These are phyloP conservation scores for Cynaeus angustus DNA, from an alignment of 2,888 invertebrate species.

Conservation along the genomic window DNA sequence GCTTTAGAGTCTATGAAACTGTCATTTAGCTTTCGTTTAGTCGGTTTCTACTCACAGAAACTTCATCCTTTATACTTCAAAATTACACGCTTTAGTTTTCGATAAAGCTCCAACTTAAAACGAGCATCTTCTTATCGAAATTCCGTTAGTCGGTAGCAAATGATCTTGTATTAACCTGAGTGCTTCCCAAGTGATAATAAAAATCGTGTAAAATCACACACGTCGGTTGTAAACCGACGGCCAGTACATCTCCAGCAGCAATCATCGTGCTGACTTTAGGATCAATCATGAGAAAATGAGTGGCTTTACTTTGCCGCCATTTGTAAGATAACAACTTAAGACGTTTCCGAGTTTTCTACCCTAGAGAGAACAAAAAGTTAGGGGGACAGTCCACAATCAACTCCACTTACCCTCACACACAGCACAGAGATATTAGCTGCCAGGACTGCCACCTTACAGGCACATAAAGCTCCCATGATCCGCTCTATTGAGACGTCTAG, in stretches of 20 bases:
- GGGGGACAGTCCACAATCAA: constrained; percentile 40
- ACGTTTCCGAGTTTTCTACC: constrained; percentile 21
- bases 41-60: no score
- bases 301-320: constrained; percentile 22
- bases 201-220: constrained; percentile 38
- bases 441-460: constrained; percentile 42
- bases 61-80: constrained; percentile 22
- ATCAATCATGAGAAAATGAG: constrained; percentile 40
- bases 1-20: constrained; percentile 56
- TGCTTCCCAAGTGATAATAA: constrained; percentile 41
- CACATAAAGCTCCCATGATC: constrained; percentile 48
- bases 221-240: constrained; percentile 16
- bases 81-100: not conserved
- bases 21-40: constrained; percentile 51
- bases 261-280: constrained; percentile 15
- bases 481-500: constrained; percentile 51
- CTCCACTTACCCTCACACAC: constrained; percentile 44
- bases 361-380: constrained; percentile 36
- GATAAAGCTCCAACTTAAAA: constrained; percentile 8
- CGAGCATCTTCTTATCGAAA: constrained; percentile 16
- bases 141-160: constrained; percentile 15
- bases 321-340: constrained; percentile 43
- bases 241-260: constrained; percentile 7
- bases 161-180: constrained; percentile 38
- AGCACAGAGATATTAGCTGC: constrained; percentile 47